phyloP scores from a whole-genome alignment of 2,797 vertebrate species.

The Pagetopsis macropterus region DNA sequence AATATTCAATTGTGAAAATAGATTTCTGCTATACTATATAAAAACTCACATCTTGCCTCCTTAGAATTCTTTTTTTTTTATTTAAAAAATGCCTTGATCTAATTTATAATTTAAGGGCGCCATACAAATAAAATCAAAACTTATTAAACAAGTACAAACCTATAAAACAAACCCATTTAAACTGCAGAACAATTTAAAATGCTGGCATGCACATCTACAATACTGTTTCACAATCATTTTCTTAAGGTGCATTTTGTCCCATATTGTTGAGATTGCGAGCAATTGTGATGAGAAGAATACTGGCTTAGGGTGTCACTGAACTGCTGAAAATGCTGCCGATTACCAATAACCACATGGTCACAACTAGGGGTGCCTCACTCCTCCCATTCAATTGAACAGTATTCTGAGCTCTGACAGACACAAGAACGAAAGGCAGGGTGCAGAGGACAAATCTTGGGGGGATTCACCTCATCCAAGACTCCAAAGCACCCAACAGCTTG shows the following conservation, averaged over 20 bases:
- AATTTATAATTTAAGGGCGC: slow-evolving; percentile 11
- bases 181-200: slow-evolving; percentile 18
- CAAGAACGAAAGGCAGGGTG: slow-evolving; percentile 76
- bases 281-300: slow-evolving; percentile 49
- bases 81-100: neutral
- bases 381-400: slow-evolving; percentile 74
- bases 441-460: slow-evolving; percentile 81
- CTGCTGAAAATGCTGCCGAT: slow-evolving; percentile 73
- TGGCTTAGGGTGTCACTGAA: slow-evolving; percentile 67
- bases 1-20: slow-evolving; percentile 20
- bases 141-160: slow-evolving; percentile 38
- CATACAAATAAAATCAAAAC: slow-evolving; percentile 39
- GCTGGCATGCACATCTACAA: slow-evolving; percentile 14
- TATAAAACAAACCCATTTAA: slow-evolving; percentile 29
- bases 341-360: slow-evolving; percentile 77
- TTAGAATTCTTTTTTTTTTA: neutral
- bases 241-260: slow-evolving; percentile 36
- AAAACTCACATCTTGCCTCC: neutral
- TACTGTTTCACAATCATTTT: slow-evolving; percentile 17
- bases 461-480: slow-evolving; percentile 78
- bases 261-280: slow-evolving; percentile 30
- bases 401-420: slow-evolving; percentile 78
- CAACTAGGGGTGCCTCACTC: slow-evolving; percentile 73
- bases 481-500: slow-evolving; percentile 82
- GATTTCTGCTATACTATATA: neutral